Base-by-base conservation (phyloP, 2,888 invertebrate genomes). In the Plagodis pulveraria region DNA sequence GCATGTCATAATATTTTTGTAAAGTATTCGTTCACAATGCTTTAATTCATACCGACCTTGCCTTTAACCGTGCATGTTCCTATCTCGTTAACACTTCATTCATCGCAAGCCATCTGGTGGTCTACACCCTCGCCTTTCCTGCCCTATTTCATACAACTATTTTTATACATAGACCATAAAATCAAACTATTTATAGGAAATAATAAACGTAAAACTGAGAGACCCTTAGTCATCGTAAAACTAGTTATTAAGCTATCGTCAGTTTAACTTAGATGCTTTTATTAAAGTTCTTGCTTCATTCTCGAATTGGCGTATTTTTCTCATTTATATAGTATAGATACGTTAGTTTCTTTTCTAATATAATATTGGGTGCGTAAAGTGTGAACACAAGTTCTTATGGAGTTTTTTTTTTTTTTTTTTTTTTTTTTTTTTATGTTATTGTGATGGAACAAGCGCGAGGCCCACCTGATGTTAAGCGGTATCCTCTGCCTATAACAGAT, bases 101-200 rank as follows among this genome's bases (percentile, higher is more conserved):
- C 87, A 85, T 81, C 79, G 81, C 67, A 68, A 71, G 81, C 87
- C 89, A 89, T 89, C 86, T 89, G 88, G 83, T 67, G 73, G 80
- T 73, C 74, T 71, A 70, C 72, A 71, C 75, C 74, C 76, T 76
- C 73, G 70, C 76, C 56, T 57, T 49, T 48, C 52, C 58, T 74
- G 68, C 67, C 71, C 74, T 72, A 76, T 76, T 77, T 75, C 73
- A 66, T 66, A 52, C 58, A 64, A 43, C 67, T 65, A 68, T 65
- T 60, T 60, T 60, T 70, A 63, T 60, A 46, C 42, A 61, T 10
- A 51, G 44, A 44, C 56, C 60, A 61, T 61, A 49, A 61, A 61
- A 56, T 61, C 56, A 45, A 65, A 48, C 67, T 65, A 68, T 65
- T 64, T 63, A 63, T 67, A 66, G 65, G 48, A 38, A 66, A 50